Evolutionary conservation across 30 jellyfish, hydroid and myxozoan species (phyloP).

Genomic region (Haliclystus octoradiatus): DNA sequence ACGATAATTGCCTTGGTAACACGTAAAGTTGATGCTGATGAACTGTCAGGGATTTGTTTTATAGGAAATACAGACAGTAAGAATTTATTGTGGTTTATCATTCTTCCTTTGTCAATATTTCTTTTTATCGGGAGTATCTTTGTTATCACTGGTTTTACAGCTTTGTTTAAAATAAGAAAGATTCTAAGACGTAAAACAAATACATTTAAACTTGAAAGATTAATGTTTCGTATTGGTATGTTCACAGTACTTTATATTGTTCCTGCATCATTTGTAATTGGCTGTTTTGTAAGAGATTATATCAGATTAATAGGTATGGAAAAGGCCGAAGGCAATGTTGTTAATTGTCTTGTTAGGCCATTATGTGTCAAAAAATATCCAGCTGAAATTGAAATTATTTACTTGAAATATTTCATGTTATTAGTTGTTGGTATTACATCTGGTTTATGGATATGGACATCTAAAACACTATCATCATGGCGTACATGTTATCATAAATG

Average conservation of each 20-base stretch:
- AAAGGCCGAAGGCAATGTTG: constrained; percentile 12
- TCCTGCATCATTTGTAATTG: constrained; percentile 89
- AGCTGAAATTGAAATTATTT: constrained; percentile 42
- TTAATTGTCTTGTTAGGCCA: constrained; percentile 32
- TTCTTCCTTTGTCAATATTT: constrained; percentile 51
- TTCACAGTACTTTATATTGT: constrained; percentile 68
- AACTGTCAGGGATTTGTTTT: constrained; percentile 76
- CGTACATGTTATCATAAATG: constrained; percentile 23
- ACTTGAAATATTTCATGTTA: constrained; percentile 75
- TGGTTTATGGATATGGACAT: constrained; percentile 95
- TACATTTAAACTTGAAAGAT: constrained; percentile 60
- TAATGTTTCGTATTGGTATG: constrained; percentile 77
- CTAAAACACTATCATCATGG: constrained; percentile 82
- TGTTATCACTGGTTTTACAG: constrained; percentile 60
- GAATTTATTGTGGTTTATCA: constrained; percentile 58
- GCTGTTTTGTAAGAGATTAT: constrained; percentile 78
- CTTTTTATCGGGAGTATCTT: constrained; percentile 58
- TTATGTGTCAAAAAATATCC: constrained; percentile 25
- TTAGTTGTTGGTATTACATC: constrained; percentile 88
- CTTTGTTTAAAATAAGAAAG: constrained; percentile 60
- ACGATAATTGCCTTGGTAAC: constrained; percentile 81
- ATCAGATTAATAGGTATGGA: constrained; percentile 30
- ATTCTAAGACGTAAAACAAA: constrained; percentile 55
- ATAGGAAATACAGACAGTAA: constrained; percentile 49
- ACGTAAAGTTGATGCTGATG: constrained; percentile 76